Percentiles rank a stretch among this genome's conserved stretches.
Conservation (phyloP, 2,113 vertebrate genomes). For the Phycodurus eques region DNA sequence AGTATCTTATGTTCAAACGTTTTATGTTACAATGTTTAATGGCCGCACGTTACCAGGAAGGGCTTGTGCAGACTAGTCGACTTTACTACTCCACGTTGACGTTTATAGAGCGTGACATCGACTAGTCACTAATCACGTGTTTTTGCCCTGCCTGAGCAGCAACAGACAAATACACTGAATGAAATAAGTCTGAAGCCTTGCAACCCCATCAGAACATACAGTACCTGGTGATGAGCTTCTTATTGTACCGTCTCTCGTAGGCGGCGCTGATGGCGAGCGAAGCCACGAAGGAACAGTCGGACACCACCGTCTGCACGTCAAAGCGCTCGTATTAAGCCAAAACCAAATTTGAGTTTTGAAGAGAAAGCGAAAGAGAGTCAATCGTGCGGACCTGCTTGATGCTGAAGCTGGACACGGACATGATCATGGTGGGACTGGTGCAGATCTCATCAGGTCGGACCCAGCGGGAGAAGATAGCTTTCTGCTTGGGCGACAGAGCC, state of each 20-base stretch:
- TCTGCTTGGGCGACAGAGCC: slow-evolving; percentile 94
- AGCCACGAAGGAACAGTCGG: slow-evolving; percentile 96
- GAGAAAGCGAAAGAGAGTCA: neutral
- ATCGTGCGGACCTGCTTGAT: slow-evolving; percentile 89
- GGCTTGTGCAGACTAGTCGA: no score
- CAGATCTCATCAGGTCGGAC: slow-evolving; percentile 90
- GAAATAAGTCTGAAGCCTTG: neutral
- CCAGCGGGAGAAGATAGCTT: slow-evolving; percentile 92
- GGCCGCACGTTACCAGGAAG: no score
- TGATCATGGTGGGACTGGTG: slow-evolving; percentile 96
- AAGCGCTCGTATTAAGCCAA: neutral
- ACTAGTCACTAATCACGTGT: no score
- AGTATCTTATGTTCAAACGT: no score
- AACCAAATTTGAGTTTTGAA: neutral
- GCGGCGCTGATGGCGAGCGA: slow-evolving; percentile 96
- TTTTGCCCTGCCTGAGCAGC: no score
- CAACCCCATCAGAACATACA: no score
- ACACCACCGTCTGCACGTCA: slow-evolving; percentile 87
- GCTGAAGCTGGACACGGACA: slow-evolving; percentile 98
- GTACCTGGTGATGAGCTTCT: slow-evolving; percentile 97
- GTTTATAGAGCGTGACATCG: no score
- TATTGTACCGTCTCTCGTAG: slow-evolving; percentile 94
- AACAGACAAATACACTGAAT: no score
- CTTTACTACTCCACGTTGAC: no score
- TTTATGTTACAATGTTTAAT: no score